These are phyloP conservation scores for Cairina moschata DNA, from an alignment of 2,113 vertebrate species.

Conservation along the genomic window DNA sequence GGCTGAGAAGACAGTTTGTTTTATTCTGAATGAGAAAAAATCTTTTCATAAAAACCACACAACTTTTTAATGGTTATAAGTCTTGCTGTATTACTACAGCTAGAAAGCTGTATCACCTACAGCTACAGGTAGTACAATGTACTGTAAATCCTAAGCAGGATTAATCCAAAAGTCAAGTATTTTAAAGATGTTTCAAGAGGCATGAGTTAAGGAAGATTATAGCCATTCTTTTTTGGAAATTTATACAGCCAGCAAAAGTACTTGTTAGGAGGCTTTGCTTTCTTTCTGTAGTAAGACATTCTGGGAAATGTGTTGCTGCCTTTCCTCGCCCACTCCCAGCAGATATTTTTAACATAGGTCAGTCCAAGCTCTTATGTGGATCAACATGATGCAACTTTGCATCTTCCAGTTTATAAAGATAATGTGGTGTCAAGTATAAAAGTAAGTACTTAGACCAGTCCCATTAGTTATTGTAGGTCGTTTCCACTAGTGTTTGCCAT, in stretches of 20 bases:
- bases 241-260: fast-evolving
- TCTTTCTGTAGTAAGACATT: neutral
- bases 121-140: neutral
- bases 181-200: neutral
- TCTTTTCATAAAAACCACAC: neutral
- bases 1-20: neutral
- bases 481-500: neutral
- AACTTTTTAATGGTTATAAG: neutral
- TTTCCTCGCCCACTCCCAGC: neutral
- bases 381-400: neutral
- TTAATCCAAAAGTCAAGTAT: neutral
- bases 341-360: neutral
- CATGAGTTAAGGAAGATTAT: neutral
- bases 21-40: neutral
- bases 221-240: neutral
- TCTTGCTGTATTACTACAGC: neutral
- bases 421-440: neutral
- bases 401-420: neutral
- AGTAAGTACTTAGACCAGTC: neutral
- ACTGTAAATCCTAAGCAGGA: neutral
- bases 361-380: neutral
- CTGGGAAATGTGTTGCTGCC: neutral
- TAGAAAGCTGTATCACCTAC: neutral
- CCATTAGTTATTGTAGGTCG: neutral
- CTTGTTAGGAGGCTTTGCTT: neutral